Evolutionary conservation across 2,888 invertebrate genomes (phyloP).

Genomic region (Dascillus cervinus): DNA sequence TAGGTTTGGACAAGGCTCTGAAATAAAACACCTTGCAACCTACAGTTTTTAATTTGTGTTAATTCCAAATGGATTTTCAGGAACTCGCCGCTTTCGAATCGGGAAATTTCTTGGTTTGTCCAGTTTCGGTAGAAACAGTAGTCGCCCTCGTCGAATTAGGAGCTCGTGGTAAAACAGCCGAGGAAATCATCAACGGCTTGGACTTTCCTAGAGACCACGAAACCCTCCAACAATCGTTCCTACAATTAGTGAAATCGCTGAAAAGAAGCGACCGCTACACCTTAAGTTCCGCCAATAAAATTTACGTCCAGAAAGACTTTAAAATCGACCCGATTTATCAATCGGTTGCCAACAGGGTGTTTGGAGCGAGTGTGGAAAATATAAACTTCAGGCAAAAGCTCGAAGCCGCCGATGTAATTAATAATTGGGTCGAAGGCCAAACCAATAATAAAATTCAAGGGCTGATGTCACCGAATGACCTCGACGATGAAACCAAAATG

Average conservation of each 20-base stretch:
- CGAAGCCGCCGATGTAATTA: slow-evolving; percentile 28
- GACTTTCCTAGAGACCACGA: slow-evolving; percentile 16
- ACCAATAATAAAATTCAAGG: slow-evolving; percentile 34
- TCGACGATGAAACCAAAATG: slow-evolving; percentile 23
- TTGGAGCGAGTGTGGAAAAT: slow-evolving; percentile 51
- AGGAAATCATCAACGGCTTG: slow-evolving; percentile 22
- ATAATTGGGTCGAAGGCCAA: slow-evolving; percentile 34
- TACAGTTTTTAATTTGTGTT: no score
- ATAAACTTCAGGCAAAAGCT: slow-evolving; percentile 22
- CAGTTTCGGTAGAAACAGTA: slow-evolving; percentile 32
- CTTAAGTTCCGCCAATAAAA: slow-evolving; percentile 41
- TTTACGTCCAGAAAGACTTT: slow-evolving; percentile 53
- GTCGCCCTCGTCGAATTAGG: slow-evolving; percentile 31
- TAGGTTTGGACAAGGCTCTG: no score
- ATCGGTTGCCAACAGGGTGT: slow-evolving; percentile 51
- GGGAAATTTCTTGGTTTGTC: slow-evolving; percentile 31
- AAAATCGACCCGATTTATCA: slow-evolving; percentile 49
- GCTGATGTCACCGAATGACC: slow-evolving; percentile 22
- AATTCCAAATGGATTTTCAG: no score
- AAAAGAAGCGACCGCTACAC: slow-evolving; percentile 17
- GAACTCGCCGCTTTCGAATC: slow-evolving; percentile 10
- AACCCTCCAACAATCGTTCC: slow-evolving; percentile 12
- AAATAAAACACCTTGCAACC: no score
- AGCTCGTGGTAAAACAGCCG: slow-evolving; percentile 29
- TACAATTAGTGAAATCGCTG: slow-evolving; percentile 17